These are phyloP conservation scores for Peromyscus maniculatus DNA, from an alignment of 2,113 vertebrate genomes.

Conservation along the genomic window DNA sequence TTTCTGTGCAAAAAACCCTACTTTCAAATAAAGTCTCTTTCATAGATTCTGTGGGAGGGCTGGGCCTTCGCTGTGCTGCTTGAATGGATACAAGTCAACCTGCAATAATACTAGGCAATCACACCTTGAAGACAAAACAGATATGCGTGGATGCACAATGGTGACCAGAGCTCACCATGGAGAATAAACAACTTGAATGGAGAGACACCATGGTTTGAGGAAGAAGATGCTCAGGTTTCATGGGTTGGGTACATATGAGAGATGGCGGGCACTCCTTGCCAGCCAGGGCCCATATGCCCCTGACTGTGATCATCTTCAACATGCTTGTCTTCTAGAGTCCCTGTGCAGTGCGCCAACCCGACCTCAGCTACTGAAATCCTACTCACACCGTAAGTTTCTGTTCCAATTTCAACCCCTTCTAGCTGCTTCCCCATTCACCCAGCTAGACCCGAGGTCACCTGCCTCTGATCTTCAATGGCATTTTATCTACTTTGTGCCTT, in stretches of 20 bases:
- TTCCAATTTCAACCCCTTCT: not conserved
- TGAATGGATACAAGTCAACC: not conserved
- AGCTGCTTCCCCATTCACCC: too few relatives aligned
- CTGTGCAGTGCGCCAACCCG: accelerated
- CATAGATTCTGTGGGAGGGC: not conserved
- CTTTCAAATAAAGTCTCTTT: slow-evolving; percentile 4
- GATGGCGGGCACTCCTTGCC: not conserved
- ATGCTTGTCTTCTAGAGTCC: not conserved
- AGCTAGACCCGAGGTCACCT: not conserved
- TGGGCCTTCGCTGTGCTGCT: not conserved
- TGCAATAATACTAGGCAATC: not conserved
- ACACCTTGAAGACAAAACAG: not conserved
- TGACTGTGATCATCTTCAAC: not conserved
- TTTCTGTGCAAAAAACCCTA: not conserved
- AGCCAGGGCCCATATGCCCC: accelerated
- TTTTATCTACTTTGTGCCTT: not conserved
- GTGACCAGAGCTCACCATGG: not conserved
- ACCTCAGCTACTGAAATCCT: not conserved
- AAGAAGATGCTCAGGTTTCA: not conserved
- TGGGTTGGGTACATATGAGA: not conserved
- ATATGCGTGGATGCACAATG: not conserved
- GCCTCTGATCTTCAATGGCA: not conserved
- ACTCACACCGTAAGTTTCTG: not conserved
- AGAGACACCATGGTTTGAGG: too few relatives aligned
- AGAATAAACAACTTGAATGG: not conserved